phyloP scores from a whole-genome alignment of 2,113 vertebrate genomes.

The Trogon surrucura region DNA sequence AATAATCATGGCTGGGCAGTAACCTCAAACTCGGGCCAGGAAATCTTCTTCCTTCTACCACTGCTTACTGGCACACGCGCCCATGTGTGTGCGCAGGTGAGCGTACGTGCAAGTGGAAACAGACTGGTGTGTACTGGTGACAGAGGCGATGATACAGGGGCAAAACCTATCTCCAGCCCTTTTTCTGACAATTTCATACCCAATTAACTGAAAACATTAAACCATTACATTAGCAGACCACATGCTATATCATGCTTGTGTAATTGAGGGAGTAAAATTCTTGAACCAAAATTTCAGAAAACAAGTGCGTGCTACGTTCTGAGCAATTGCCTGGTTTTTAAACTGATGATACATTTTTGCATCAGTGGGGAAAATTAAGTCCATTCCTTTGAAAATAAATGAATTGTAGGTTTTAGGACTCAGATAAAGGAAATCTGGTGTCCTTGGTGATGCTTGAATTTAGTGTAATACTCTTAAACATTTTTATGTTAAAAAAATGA shows the following conservation, averaged over 20 bases:
- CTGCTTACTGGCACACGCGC: background rate
- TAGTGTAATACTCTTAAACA: background rate
- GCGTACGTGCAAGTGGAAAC: background rate
- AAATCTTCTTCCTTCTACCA: background rate
- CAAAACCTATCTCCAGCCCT: background rate
- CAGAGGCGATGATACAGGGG: background rate
- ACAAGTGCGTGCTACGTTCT: background rate
- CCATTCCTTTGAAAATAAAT: background rate
- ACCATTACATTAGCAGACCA: background rate
- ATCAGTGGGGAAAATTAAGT: background rate
- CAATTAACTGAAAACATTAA: constrained; percentile 10
- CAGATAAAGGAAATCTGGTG: background rate
- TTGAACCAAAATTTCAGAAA: background rate
- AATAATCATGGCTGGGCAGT: constrained; percentile 20
- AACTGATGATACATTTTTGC: background rate
- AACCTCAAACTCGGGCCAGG: background rate
- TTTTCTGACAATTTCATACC: constrained; percentile 12
- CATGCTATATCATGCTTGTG: background rate
- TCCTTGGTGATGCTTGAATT: background rate
- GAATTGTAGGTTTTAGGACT: background rate
- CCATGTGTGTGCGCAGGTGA: background rate
- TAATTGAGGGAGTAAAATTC: background rate
- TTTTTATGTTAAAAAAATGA: background rate
- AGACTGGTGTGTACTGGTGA: background rate
- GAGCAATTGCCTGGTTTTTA: background rate